Percentiles rank a stretch among this genome's conserved stretches.
Evolutionary conservation across 2,888 invertebrate genomes (phyloP).

Genomic region (Drymonia ruficornis): DNA sequence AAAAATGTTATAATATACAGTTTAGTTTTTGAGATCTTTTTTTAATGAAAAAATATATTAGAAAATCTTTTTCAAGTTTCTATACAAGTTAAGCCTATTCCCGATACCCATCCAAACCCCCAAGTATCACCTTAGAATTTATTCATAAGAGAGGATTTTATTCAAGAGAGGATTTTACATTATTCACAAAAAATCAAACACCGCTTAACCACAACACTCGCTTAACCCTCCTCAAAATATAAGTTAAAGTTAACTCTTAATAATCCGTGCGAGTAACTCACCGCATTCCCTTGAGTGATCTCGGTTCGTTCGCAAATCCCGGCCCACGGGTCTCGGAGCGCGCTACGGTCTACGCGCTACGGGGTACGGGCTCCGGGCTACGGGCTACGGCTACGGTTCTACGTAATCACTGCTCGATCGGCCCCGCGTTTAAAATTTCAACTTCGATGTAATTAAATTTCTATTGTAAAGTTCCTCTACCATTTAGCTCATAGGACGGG

Average conservation of each 20-base stretch:
- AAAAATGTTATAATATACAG: no score
- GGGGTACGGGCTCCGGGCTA: neutral
- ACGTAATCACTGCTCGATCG: neutral
- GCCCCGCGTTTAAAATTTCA: neutral
- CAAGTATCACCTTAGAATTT: no score
- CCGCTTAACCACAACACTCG: neutral
- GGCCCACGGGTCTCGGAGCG: neutral
- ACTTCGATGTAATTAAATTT: neutral
- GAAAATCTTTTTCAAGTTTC: no score
- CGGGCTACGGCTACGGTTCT: neutral
- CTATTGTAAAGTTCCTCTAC: no score
- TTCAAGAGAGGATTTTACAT: no score
- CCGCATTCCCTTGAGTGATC: neutral
- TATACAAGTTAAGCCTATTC: no score
- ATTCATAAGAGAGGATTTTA: no score
- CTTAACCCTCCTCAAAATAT: neutral
- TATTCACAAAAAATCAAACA: neutral
- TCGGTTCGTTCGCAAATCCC: constrained; percentile 2
- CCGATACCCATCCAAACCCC: no score
- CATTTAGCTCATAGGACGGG: no score
- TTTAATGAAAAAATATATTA: no score
- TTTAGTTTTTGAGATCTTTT: no score
- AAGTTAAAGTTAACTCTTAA: neutral
- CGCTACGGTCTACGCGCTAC: neutral
- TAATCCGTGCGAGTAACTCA: neutral